phyloP scores from a whole-genome alignment of 2,113 vertebrate genomes.

The Marmota monax region DNA sequence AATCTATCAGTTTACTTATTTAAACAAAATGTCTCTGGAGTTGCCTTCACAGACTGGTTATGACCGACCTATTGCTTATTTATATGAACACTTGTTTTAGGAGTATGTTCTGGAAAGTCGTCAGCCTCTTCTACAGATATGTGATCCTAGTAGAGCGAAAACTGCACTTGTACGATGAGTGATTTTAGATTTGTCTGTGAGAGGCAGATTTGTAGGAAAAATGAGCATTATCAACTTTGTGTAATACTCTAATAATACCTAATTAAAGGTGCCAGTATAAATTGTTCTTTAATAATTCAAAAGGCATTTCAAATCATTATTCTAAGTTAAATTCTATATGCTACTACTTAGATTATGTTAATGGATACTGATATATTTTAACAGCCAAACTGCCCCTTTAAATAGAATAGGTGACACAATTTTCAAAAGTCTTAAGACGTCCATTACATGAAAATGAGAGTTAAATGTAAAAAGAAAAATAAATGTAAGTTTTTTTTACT shows the following conservation, averaged over 20 bases:
- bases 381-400: background rate
- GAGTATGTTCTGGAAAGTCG: background rate
- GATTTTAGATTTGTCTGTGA: background rate
- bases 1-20: background rate
- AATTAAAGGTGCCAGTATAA: background rate
- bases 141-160: background rate
- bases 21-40: background rate
- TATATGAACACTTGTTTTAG: background rate
- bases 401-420: background rate
- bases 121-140: background rate
- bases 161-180: background rate
- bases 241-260: conserved; percentile 9
- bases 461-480: background rate
- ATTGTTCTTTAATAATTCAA: background rate
- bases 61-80: background rate
- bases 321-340: background rate
- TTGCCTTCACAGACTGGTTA: background rate
- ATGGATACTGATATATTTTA: background rate
- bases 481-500: background rate
- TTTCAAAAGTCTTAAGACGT: background rate
- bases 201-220: background rate
- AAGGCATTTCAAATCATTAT: background rate
- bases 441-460: background rate
- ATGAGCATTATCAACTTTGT: background rate
- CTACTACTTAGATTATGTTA: background rate